Evolutionary conservation across 2,888 invertebrate genomes (phyloP).

Genomic region (Trileptium ribeirensis): DNA sequence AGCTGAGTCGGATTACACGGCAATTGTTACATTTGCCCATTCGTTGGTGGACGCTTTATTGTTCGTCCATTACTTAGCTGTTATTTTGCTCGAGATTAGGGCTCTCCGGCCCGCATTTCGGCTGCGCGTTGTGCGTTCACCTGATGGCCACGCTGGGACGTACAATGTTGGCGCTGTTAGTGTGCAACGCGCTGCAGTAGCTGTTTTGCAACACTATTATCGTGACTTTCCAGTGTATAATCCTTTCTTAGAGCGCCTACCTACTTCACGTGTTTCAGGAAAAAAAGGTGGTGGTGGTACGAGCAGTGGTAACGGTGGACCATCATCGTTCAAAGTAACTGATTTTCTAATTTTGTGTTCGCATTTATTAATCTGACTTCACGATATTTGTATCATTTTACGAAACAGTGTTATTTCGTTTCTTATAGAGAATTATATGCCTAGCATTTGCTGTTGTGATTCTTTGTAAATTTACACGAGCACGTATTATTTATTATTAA

Average conservation of each 20-base stretch:
- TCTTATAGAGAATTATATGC: too few relatives aligned
- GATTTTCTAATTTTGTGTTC: too few relatives aligned
- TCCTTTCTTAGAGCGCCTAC: constrained; percentile 83
- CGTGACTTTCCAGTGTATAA: constrained; percentile 93
- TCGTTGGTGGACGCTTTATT: constrained; percentile 85
- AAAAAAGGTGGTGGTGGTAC: constrained; percentile 25
- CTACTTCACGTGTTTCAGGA: constrained; percentile 49
- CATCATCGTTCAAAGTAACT: constrained; percentile 13
- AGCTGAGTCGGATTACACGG: constrained; percentile 42
- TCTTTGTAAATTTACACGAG: too few relatives aligned
- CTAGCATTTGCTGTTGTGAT: too few relatives aligned
- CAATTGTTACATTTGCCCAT: constrained; percentile 80
- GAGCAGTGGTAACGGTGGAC: constrained; percentile 22
- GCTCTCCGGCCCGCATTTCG: constrained; percentile 77
- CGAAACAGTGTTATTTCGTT: too few relatives aligned
- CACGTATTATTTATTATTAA: too few relatives aligned
- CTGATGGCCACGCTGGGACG: constrained; percentile 82
- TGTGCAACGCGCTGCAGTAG: constrained; percentile 87
- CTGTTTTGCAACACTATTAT: constrained; percentile 88
- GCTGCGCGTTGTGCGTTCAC: constrained; percentile 72
- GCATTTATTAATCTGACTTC: too few relatives aligned
- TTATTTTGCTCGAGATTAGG: constrained; percentile 82
- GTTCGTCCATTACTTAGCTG: constrained; percentile 87
- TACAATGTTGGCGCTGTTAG: constrained; percentile 71
- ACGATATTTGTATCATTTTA: too few relatives aligned